A percentile compares a stretch with the other conserved stretches of the same genome.
Evolutionary conservation across 2,113 vertebrate species (phyloP).

Genomic region (Leuciscus idus): DNA sequence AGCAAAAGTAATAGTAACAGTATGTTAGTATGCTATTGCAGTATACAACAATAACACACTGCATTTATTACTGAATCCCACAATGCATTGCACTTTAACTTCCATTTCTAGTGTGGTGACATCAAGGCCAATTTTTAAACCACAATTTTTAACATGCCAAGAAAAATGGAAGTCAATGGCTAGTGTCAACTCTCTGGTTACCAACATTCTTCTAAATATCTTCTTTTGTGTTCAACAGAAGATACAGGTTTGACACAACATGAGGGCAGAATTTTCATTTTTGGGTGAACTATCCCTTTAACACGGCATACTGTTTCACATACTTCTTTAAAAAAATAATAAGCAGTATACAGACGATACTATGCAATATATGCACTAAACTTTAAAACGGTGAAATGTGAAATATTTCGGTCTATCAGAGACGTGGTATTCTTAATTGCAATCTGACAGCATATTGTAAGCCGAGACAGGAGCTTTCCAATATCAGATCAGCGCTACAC

Average conservation of each 20-base stretch:
- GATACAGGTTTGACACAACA: no score
- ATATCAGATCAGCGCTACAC: conserved; percentile 2
- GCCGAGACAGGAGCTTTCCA: conserved; percentile 3
- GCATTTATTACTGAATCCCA: not conserved
- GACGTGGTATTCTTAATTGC: not conserved
- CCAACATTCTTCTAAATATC: no score
- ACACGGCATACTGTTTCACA: not conserved
- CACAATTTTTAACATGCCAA: no score
- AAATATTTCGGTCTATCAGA: not conserved
- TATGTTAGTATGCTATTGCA: not conserved
- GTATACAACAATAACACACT: not conserved
- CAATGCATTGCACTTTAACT: not conserved
- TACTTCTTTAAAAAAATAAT: not conserved
- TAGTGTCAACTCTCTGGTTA: no score
- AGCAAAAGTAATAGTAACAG: not conserved
- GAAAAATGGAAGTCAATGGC: no score
- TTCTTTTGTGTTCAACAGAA: no score
- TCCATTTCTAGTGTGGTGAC: no score
- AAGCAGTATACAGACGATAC: not conserved
- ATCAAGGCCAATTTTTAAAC: no score
- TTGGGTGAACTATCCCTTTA: no score
- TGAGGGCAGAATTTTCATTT: no score
- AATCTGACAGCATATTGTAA: not conserved
- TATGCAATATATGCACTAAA: not conserved
- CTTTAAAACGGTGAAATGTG: not conserved